These are phyloP conservation scores for Drosophila nasuta DNA, from an alignment of 1,140 invertebrate genomes.

Conservation along the genomic window DNA sequence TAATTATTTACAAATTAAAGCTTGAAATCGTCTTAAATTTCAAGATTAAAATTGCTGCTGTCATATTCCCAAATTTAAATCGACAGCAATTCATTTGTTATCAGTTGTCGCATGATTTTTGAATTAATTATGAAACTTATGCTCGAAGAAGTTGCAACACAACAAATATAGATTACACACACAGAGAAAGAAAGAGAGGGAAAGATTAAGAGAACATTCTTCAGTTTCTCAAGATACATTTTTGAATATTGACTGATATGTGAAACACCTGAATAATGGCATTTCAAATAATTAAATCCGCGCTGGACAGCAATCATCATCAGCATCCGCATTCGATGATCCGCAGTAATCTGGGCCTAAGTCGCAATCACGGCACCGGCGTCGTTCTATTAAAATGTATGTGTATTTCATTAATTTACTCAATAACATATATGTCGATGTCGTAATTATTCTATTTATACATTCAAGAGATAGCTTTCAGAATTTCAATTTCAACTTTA, in stretches of 20 bases:
- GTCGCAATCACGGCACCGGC: slow-evolving; percentile 54
- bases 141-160: neutral
- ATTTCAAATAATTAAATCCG: slow-evolving; percentile 72
- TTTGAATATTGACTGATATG: neutral
- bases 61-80: slow-evolving; percentile 32
- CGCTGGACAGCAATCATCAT: slow-evolving; percentile 53
- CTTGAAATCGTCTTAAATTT: neutral
- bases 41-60: no score
- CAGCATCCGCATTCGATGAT: slow-evolving; percentile 26
- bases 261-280: slow-evolving; percentile 53
- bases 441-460: neutral
- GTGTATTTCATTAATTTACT: slow-evolving; percentile 36
- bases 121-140: neutral
- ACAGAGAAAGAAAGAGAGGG: no score
- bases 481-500: no score
- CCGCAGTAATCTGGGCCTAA: slow-evolving; percentile 30
- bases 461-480: neutral
- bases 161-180: no score
- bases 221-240: neutral
- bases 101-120: slow-evolving; percentile 4
- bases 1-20: neutral
- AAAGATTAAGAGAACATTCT: neutral
- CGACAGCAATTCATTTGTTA: slow-evolving; percentile 43
- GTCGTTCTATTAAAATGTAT: slow-evolving; percentile 77
- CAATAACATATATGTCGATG: neutral